Conservation (phyloP, 2,797 vertebrate genomes). For the Mormyrus hasselquistii region DNA sequence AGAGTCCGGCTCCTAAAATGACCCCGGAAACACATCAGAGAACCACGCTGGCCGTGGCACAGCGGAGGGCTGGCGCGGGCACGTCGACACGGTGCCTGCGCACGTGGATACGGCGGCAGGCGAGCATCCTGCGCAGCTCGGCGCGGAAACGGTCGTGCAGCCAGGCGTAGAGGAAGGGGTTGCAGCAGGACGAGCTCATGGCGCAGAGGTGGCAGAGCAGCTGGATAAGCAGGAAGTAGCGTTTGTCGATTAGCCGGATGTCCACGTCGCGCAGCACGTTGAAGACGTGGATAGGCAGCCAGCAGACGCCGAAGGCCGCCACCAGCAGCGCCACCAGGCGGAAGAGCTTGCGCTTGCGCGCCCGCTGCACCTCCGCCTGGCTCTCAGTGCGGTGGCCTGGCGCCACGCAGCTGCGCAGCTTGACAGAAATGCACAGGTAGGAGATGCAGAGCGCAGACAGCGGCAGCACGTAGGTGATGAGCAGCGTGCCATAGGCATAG, state of each 20-base stretch:
- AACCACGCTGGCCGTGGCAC: constrained; percentile 46
- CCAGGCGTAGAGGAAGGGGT: constrained; percentile 83
- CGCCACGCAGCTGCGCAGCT: constrained; percentile 73
- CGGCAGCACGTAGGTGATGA: constrained; percentile 78
- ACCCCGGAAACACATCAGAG: constrained; percentile 34
- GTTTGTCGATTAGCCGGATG: constrained; percentile 75
- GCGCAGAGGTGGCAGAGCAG: constrained; percentile 79
- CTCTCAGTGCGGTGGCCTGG: constrained; percentile 73
- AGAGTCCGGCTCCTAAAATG: background rate
- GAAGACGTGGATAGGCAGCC: constrained; percentile 82
- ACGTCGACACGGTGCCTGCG: constrained; percentile 51
- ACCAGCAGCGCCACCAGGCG: constrained; percentile 74
- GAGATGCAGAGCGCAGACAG: constrained; percentile 76
- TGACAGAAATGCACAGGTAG: constrained; percentile 77
- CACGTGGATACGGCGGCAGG: constrained; percentile 56
- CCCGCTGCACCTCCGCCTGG: constrained; percentile 68
- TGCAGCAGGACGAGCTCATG: constrained; percentile 81
- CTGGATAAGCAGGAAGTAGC: constrained; percentile 78
- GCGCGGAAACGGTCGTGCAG: constrained; percentile 76
- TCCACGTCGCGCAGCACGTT: constrained; percentile 79
- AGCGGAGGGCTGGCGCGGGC: constrained; percentile 47
- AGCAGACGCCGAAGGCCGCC: constrained; percentile 74
- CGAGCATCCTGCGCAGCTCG: constrained; percentile 72
- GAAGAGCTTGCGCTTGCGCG: constrained; percentile 77
- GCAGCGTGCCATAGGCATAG: constrained; percentile 75